Base-by-base conservation (phyloP, 2,797 vertebrate species). In the Lepus townsendii region DNA sequence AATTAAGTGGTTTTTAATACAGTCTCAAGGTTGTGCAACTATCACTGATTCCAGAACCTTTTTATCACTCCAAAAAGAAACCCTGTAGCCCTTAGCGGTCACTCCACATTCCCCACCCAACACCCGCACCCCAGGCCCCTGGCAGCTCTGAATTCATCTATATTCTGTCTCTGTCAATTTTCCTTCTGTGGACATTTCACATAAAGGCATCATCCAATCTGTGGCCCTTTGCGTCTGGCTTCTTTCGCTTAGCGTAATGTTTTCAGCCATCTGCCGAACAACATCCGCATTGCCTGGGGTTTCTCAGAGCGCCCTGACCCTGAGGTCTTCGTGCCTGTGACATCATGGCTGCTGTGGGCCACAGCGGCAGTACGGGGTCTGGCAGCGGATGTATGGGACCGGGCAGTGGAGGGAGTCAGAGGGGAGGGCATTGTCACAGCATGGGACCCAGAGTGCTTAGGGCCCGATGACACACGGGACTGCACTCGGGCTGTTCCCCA, bases 231-330 rank as follows among this genome's bases (percentile, higher is more conserved):
- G 75, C 83, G 26, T 88, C 79, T 85, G 78, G 78, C 38, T 97
- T 93, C 75, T 95, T 95, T 95, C 77, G 84, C 35, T 95, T 75
- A 35, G 87, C 30, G 24, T 87, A 27, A 86, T 47, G 17, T 30
- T 77, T 86, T 88, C 54, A 83, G 69, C 57, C 57, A 65, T 72
- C 87, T 83, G 83, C 63, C 91, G 92, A 69, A 42, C 66, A 87
- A 82, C 50, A 50, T 60, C 42, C 68, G 62, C 30, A 68, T 57
- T 63, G 75, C 72, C 35, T 27, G 20, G 11, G 75, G 22, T 68
- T 94, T 95, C 83, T 86, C 35, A 42, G 47, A 85, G 85, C 13
- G 16, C 26, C 20, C 30, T 60, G 63, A 62, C 20, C 32, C 20
- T 5, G 47, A 83, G 50, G 68, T 27, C 22, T 9, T 27, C 65